A percentile compares a stretch with the other conserved stretches of the same genome.
phyloP scores from a whole-genome alignment of 2,888 invertebrate species.

The Synanthedon formicaeformis region DNA sequence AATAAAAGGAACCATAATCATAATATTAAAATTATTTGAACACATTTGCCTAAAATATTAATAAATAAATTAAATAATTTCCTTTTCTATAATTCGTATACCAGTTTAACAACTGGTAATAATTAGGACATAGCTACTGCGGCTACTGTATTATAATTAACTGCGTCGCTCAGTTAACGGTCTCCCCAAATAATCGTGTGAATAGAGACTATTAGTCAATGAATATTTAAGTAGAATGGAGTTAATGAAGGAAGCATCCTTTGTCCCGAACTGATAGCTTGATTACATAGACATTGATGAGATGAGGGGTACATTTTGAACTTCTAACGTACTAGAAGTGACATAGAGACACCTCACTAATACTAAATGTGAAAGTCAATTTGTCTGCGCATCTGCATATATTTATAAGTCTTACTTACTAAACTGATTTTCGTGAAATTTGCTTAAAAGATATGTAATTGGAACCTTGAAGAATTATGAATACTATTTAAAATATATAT shows the following conservation, averaged over 20 bases:
- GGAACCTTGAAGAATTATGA: no score
- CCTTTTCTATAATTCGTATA: not conserved
- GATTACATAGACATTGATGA: constrained; percentile 41
- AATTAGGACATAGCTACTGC: not conserved
- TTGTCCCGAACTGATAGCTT: constrained; percentile 52
- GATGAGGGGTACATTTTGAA: constrained; percentile 14
- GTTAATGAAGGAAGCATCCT: constrained; percentile 60
- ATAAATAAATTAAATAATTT: no score
- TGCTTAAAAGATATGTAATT: no score
- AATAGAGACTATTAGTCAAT: constrained; percentile 16
- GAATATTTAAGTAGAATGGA: constrained; percentile 57
- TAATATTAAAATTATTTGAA: no score
- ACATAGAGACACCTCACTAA: constrained; percentile 1
- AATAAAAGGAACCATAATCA: no score
- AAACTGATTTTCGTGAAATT: no score
- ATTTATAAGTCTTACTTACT: not conserved
- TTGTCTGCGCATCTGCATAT: not conserved
- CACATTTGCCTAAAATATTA: no score
- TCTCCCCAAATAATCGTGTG: not conserved
- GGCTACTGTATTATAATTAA: not conserved
- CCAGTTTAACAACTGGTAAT: not conserved
- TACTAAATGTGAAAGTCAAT: constrained; percentile 10
- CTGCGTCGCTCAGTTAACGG: not conserved
- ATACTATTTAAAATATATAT: no score
- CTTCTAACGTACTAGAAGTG: constrained; percentile 12